Percentiles rank a stretch among this genome's conserved stretches.
These are phyloP conservation scores for Gulo gulo DNA, from an alignment of 2,113 vertebrate species.

Conservation along the genomic window DNA sequence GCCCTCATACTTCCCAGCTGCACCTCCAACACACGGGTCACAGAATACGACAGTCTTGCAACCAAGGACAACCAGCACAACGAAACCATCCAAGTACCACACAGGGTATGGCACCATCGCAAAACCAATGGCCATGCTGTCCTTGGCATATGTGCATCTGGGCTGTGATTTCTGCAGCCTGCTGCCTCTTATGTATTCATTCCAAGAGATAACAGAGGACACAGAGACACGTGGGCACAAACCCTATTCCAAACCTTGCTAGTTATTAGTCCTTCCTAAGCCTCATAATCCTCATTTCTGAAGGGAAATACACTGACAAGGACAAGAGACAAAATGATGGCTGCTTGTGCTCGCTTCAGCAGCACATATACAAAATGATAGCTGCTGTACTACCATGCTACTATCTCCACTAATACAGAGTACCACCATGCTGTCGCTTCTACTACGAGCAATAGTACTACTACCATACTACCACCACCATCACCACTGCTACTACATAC, in stretches of 20 bases:
- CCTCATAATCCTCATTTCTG: not conserved
- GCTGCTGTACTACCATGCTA: not conserved
- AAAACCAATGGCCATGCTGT: accelerated
- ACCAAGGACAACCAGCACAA: not conserved
- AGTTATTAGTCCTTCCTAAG: not conserved
- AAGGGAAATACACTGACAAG: not conserved
- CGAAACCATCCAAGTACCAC: accelerated
- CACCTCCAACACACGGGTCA: not conserved
- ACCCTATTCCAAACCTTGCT: not conserved
- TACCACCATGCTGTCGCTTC: not conserved
- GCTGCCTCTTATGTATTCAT: not conserved
- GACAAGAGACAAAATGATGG: not conserved
- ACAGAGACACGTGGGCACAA: no score
- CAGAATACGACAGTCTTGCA: not conserved
- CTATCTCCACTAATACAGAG: not conserved
- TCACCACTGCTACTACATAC: not conserved
- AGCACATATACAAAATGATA: not conserved
- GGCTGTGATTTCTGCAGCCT: not conserved
- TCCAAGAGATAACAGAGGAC: not conserved
- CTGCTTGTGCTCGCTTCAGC: no score
- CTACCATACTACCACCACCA: not conserved
- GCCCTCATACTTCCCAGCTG: not conserved
- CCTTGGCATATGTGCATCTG: accelerated
- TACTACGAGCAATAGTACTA: not conserved
- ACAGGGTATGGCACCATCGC: accelerated